phyloP scores from a whole-genome alignment of 2,113 vertebrate genomes.

The Kryptolebias marmoratus region DNA sequence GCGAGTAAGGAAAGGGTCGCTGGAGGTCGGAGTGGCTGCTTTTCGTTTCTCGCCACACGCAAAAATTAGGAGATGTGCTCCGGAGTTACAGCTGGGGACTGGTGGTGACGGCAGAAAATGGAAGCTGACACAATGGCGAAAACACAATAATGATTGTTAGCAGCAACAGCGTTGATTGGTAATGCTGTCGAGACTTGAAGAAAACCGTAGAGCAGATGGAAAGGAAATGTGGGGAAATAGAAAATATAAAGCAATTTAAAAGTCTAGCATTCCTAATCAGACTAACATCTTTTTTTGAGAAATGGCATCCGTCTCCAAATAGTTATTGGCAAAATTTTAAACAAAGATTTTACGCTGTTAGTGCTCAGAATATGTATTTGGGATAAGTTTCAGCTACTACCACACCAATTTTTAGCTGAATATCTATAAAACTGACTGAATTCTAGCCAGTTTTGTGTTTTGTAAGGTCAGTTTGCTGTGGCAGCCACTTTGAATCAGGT shows the following conservation, averaged over 20 bases:
- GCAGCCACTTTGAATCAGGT: no score
- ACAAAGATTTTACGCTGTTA: no score
- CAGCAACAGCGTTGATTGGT: conserved; percentile 70
- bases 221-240: conserved; percentile 24
- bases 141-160: conserved; percentile 74
- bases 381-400: no score
- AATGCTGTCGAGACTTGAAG: conserved; percentile 71
- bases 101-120: conserved; percentile 50
- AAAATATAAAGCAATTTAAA: conserved; percentile 46
- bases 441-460: no score
- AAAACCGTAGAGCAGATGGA: conserved; percentile 60
- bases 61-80: conserved; percentile 37
- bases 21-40: conserved; percentile 83
- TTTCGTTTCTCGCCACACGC: conserved; percentile 69
- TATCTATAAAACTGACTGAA: no score
- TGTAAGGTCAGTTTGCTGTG: no score
- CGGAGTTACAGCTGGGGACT: conserved; percentile 33
- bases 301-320: no score
- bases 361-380: no score
- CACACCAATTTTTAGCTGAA: no score
- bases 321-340: no score
- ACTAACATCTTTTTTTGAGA: no score
- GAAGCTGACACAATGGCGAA: conserved; percentile 67
- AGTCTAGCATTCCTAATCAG: background rate
- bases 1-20: conserved; percentile 86